Conservation (phyloP, 2,113 vertebrate genomes). For the Salvelinus fontinalis region DNA sequence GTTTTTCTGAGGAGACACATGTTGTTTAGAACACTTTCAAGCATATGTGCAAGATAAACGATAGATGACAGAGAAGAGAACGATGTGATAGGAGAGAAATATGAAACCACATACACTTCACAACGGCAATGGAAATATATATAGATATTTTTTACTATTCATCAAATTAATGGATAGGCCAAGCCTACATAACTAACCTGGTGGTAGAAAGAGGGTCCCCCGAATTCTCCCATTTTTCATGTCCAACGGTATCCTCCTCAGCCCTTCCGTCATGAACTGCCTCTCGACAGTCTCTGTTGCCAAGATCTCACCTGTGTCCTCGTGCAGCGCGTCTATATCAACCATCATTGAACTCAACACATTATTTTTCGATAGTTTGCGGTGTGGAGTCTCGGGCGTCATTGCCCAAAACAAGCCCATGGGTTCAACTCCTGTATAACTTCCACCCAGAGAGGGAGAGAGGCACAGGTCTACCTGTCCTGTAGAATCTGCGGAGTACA, state of each 20-base stretch:
- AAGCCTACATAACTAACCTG: conserved; percentile 63
- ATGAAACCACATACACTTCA: no score
- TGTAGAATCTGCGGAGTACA: conserved; percentile 67
- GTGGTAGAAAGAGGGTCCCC: conserved; percentile 79
- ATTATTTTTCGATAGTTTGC: conserved; percentile 70
- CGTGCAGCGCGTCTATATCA: conserved; percentile 39
- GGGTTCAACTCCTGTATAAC: conserved; percentile 75
- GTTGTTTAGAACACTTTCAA: no score
- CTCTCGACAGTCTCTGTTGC: conserved; percentile 68
- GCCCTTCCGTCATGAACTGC: conserved; percentile 59
- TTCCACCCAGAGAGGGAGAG: conserved; percentile 69
- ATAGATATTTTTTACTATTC: no score
- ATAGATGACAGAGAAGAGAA: no score
- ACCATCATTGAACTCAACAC: conserved; percentile 61
- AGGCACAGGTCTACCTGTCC: conserved; percentile 71
- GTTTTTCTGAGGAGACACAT: no score
- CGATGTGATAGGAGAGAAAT: no score
- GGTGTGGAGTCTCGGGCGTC: conserved; percentile 34
- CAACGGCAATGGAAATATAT: no score
- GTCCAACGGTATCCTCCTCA: conserved; percentile 67
- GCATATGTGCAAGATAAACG: no score
- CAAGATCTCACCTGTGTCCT: conserved; percentile 18
- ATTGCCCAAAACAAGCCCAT: no score
- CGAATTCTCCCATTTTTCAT: conserved; percentile 59
- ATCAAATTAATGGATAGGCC: no score